phyloP scores from a whole-genome alignment of 2,888 invertebrate species.

The Colostygia pectinataria region DNA sequence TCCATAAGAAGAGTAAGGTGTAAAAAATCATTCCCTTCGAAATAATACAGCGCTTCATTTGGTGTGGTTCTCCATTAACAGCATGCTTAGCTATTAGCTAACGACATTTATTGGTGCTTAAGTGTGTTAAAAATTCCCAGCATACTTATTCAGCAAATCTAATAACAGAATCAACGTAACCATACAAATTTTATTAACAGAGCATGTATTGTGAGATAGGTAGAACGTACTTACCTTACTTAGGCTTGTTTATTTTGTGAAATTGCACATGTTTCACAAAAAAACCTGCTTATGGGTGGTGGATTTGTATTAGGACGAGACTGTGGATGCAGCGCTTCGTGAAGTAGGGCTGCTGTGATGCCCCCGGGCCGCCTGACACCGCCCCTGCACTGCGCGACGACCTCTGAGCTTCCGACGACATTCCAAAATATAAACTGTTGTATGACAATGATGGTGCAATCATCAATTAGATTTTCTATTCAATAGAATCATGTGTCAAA shows the following conservation, averaged over 20 bases:
- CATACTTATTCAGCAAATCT: background rate
- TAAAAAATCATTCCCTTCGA: slow-evolving; percentile 3
- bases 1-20: slow-evolving; percentile 13
- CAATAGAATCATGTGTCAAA: background rate
- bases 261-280: slow-evolving; percentile 20
- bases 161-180: background rate
- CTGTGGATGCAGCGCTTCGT: slow-evolving; percentile 95
- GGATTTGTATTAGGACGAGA: slow-evolving; percentile 88
- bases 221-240: background rate
- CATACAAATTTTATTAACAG: slow-evolving; percentile 12
- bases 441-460: slow-evolving; percentile 16
- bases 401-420: slow-evolving; percentile 24
- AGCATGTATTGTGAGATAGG: background rate
- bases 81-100: slow-evolving; percentile 23
- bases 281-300: slow-evolving; percentile 47
- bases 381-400: slow-evolving; percentile 32
- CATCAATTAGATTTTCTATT: slow-evolving; percentile 5
- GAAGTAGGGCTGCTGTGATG: slow-evolving; percentile 95
- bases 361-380: slow-evolving; percentile 26
- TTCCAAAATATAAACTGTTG: slow-evolving; percentile 6
- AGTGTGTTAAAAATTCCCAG: slow-evolving; percentile 3
- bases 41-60: slow-evolving; percentile 20
- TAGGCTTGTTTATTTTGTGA: slow-evolving; percentile 12
- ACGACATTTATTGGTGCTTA: slow-evolving; percentile 9
- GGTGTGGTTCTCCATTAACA: slow-evolving; percentile 22